Percentiles rank a stretch among this genome's conserved stretches.
phyloP scores from a whole-genome alignment of 2,888 invertebrate species.

The Melitaea athalia region DNA sequence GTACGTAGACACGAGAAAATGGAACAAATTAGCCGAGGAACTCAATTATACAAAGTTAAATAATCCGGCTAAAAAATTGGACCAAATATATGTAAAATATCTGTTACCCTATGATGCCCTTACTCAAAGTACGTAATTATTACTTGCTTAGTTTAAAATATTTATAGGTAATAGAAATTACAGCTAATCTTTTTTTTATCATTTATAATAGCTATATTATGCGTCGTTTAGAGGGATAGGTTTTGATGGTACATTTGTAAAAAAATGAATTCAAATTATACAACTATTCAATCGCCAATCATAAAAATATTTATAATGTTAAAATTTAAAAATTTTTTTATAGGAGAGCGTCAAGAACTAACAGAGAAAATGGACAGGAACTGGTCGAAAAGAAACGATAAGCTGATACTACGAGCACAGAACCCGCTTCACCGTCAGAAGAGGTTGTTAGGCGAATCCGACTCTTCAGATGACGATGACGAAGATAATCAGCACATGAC shows the following conservation, averaged over 20 bases:
- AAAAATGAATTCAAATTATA: no score
- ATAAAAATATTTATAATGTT: no score
- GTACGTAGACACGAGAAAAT: constrained; percentile 88
- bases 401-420: constrained; percentile 55
- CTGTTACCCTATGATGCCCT: constrained; percentile 94
- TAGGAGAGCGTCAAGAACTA: constrained; percentile 88
- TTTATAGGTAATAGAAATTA: background rate
- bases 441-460: constrained; percentile 52
- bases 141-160: constrained; percentile 1
- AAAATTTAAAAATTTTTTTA: background rate
- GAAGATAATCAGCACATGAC: constrained; percentile 59
- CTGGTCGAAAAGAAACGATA: constrained; percentile 85
- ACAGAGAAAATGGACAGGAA: constrained; percentile 87
- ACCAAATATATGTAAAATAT: constrained; percentile 95
- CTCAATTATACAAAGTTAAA: constrained; percentile 91
- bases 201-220: no score
- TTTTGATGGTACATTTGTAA: no score
- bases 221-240: no score
- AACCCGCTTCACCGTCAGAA: constrained; percentile 59
- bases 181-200: no score
- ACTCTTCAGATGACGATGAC: constrained; percentile 63
- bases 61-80: constrained; percentile 91
- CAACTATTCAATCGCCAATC: no score
- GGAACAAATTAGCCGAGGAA: constrained; percentile 93
- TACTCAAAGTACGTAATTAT: constrained; percentile 81